phyloP scores from a whole-genome alignment of 2,797 vertebrate species.

The Danio choprae region DNA sequence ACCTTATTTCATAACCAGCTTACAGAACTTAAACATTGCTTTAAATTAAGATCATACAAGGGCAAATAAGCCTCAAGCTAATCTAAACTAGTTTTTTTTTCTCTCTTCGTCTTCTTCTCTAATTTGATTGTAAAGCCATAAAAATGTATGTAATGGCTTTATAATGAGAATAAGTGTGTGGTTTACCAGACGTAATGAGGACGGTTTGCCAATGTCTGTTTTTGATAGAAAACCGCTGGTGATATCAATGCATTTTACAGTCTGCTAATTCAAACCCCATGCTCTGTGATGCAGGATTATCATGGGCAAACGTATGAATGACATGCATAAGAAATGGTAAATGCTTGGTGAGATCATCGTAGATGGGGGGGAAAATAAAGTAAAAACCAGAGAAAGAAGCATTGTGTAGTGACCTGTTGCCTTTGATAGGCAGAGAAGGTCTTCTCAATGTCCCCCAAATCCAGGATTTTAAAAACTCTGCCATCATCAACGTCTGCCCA shows the following conservation, averaged over 20 bases:
- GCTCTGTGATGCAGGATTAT: slow-evolving; percentile 39
- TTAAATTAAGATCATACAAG: not conserved
- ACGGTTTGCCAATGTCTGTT: slow-evolving; percentile 27
- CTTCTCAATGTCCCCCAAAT: slow-evolving; percentile 94
- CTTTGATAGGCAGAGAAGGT: slow-evolving; percentile 99
- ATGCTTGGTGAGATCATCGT: slow-evolving; percentile 30
- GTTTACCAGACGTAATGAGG: slow-evolving; percentile 31
- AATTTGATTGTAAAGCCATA: slow-evolving; percentile 23
- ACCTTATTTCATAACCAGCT: slow-evolving; percentile 31
- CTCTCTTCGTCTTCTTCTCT: not conserved
- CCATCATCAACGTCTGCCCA: slow-evolving; percentile 93
- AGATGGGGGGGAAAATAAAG: not conserved
- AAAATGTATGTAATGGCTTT: slow-evolving; percentile 9
- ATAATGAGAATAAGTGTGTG: slow-evolving; percentile 29
- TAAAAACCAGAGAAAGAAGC: slow-evolving; percentile 9
- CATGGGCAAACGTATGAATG: slow-evolving; percentile 31
- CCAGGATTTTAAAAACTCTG: slow-evolving; percentile 93
- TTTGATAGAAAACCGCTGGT: slow-evolving; percentile 42
- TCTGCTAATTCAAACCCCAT: slow-evolving; percentile 48
- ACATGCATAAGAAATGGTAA: slow-evolving; percentile 48
- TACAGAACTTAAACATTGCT: slow-evolving; percentile 6
- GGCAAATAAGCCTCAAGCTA: slow-evolving; percentile 5
- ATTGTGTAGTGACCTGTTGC: slow-evolving; percentile 86
- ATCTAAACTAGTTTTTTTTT: not conserved
- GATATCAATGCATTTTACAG: slow-evolving; percentile 48